phyloP scores from a whole-genome alignment of 1,140 invertebrate genomes.

The Drosophila repleta region DNA sequence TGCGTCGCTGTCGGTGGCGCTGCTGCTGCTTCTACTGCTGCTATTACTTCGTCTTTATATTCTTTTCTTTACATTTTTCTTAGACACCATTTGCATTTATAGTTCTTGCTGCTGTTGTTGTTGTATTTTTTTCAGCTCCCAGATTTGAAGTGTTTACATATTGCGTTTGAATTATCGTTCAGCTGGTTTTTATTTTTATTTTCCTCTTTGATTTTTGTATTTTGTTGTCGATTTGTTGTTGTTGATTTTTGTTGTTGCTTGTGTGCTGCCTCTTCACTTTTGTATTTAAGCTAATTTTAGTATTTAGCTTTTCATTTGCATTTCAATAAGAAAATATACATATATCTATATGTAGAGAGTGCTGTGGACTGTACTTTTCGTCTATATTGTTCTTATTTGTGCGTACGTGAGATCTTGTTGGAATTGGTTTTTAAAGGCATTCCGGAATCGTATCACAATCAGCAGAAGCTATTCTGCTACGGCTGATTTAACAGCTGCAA shows the following conservation, averaged over 20 bases:
- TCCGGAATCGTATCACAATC: background rate
- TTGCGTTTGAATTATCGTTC: conserved; percentile 76
- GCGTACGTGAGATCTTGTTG: conserved; percentile 44
- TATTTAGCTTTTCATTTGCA: conserved; percentile 74
- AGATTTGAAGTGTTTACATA: conserved; percentile 79
- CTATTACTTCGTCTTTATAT: conserved; percentile 25
- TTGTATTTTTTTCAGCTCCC: conserved; percentile 25
- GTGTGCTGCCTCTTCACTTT: conserved; percentile 52
- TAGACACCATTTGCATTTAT: conserved; percentile 45
- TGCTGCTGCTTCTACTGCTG: conserved; percentile 7
- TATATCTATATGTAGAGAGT: background rate
- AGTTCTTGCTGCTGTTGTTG: conserved; percentile 43
- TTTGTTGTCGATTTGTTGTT: conserved; percentile 42
- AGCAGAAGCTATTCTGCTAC: conserved; percentile 1
- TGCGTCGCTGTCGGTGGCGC: background rate
- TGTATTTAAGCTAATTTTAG: conserved; percentile 78
- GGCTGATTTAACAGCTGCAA: background rate
- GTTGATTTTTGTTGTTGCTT: conserved; percentile 43
- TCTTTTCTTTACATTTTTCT: conserved; percentile 26
- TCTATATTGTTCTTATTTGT: conserved; percentile 42
- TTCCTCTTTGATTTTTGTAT: conserved; percentile 64
- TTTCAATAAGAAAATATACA: conserved; percentile 67
- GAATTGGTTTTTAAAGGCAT: background rate
- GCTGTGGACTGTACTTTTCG: conserved; percentile 60
- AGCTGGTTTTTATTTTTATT: conserved; percentile 29